phyloP scores from a whole-genome alignment of 1,140 invertebrate genomes.

The Sweltsa coloradensis region DNA sequence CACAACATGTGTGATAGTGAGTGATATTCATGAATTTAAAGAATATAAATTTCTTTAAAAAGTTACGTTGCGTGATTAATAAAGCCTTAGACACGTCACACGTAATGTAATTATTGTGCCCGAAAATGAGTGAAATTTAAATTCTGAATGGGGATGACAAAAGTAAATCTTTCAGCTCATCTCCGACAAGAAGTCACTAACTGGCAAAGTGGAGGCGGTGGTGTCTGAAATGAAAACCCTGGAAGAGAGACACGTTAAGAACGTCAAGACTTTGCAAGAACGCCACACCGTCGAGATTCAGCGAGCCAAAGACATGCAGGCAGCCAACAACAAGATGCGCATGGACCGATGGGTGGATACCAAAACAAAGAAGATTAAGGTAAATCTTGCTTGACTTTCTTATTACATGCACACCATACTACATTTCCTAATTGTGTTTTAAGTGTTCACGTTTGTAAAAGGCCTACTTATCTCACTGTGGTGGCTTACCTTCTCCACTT shows the following conservation, averaged over 20 bases:
- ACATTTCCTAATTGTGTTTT: background rate
- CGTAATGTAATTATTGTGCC: no score
- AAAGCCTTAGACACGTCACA: no score
- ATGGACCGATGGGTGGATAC: constrained; percentile 52
- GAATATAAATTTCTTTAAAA: background rate
- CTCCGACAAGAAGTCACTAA: constrained; percentile 48
- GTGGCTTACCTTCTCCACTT: no score
- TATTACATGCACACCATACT: background rate
- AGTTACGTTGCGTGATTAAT: background rate
- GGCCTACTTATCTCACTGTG: no score
- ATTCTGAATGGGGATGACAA: no score
- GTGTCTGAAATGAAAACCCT: constrained; percentile 35
- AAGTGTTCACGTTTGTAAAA: no score
- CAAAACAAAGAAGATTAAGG: constrained; percentile 57
- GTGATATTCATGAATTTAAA: constrained; percentile 1
- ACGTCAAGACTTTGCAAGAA: constrained; percentile 43
- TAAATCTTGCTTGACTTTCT: constrained; percentile 8
- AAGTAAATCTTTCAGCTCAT: constrained; percentile 34
- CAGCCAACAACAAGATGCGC: constrained; percentile 50
- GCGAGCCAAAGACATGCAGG: constrained; percentile 44
- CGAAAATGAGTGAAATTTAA: no score
- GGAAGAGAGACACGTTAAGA: constrained; percentile 37
- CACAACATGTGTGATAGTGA: no score
- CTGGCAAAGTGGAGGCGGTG: constrained; percentile 48
- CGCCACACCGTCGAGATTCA: constrained; percentile 48